Conservation (phyloP, 2,888 invertebrate species). For the Trimorus sp. region DNA sequence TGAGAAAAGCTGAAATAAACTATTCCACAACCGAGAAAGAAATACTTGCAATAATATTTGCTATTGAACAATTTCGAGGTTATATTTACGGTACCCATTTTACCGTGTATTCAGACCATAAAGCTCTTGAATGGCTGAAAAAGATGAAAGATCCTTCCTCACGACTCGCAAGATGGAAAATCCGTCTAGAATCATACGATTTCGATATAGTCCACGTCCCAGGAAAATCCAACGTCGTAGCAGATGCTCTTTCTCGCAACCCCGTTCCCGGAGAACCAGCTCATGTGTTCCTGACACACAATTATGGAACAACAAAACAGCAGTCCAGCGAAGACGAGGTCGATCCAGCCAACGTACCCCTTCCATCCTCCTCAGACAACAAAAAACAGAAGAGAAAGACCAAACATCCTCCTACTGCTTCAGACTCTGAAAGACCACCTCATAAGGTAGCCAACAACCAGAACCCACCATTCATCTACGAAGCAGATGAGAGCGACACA, state of each 20-base stretch:
- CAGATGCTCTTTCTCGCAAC: slow-evolving; percentile 40
- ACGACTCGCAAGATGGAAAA: slow-evolving; percentile 1
- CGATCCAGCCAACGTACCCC: too few relatives aligned
- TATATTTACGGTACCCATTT: slow-evolving; percentile 1
- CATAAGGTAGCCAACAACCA: too few relatives aligned
- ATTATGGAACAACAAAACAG: too few relatives aligned
- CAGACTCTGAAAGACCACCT: too few relatives aligned
- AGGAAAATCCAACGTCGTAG: slow-evolving; percentile 11
- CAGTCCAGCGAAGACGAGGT: too few relatives aligned
- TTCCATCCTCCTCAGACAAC: too few relatives aligned
- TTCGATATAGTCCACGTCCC: slow-evolving; percentile 9
- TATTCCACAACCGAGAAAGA: background rate
- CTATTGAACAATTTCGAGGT: background rate
- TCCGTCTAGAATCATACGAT: background rate
- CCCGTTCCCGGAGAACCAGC: background rate
- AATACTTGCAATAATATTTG: background rate
- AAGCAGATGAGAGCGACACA: too few relatives aligned
- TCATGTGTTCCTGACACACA: too few relatives aligned
- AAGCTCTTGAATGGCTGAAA: background rate
- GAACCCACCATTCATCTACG: too few relatives aligned
- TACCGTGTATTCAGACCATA: background rate
- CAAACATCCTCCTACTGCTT: too few relatives aligned
- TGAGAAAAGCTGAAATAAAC: background rate
- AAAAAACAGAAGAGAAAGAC: too few relatives aligned
- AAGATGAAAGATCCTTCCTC: background rate